These are phyloP conservation scores for Parus major DNA, from an alignment of 2,113 vertebrate species.

Conservation along the genomic window DNA sequence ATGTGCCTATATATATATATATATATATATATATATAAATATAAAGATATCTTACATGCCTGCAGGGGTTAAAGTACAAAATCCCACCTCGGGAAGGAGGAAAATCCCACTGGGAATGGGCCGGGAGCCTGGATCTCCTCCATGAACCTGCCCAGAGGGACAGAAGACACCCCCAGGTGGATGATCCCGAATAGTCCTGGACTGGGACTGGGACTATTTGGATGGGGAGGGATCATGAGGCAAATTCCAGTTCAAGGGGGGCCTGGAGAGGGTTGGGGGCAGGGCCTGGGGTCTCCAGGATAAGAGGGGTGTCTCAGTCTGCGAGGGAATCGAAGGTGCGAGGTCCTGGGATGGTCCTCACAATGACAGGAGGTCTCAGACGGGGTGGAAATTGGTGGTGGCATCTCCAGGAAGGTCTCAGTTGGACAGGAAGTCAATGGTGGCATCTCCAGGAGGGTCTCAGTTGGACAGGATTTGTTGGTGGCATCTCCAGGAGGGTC, in stretches of 20 bases:
- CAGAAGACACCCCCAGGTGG: not conserved
- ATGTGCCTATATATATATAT: constrained; percentile 38
- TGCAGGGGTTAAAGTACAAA: not conserved
- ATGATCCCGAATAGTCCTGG: not conserved
- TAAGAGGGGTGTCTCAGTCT: not conserved
- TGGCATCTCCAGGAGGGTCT: not conserved
- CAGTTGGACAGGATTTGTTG: not conserved
- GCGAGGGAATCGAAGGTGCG: not conserved
- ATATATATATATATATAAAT: not conserved
- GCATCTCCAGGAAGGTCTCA: not conserved
- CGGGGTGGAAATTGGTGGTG: not conserved
- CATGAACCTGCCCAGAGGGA: not conserved
- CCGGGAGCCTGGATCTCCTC: not conserved
- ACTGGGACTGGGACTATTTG: not conserved
- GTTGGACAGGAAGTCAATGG: not conserved
- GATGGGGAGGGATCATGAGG: not conserved
- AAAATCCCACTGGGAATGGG: not conserved
- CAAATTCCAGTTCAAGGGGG: not conserved
- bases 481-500: too few species aligned
- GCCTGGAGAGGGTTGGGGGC: not conserved
- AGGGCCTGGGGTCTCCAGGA: not conserved
- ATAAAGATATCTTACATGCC: not conserved
- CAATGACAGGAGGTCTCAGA: not conserved
- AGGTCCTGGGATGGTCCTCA: not conserved
- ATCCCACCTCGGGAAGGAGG: not conserved